Conservation (phyloP, 2,888 invertebrate species). For the Habrosyne pyritoides region DNA sequence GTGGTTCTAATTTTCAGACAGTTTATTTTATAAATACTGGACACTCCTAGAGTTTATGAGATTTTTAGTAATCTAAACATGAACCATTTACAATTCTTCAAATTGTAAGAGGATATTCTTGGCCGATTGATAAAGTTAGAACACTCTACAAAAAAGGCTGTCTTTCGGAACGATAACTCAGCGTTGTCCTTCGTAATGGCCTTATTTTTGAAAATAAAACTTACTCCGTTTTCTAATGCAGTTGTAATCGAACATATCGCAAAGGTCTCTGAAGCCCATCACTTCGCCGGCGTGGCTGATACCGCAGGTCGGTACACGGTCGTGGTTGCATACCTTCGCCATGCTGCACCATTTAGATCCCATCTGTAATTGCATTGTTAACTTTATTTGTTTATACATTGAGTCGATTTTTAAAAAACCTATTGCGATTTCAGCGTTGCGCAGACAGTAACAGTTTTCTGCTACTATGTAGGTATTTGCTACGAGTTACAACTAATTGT, state of each 20-base stretch:
- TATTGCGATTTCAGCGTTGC: background rate
- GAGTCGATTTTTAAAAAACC: background rate
- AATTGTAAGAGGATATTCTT: too few species aligned
- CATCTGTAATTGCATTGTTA: conserved; percentile 51
- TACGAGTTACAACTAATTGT: background rate
- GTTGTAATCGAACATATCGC: conserved; percentile 79
- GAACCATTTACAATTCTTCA: too few species aligned
- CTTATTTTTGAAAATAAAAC: conserved; percentile 27
- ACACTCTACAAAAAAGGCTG: too few species aligned
- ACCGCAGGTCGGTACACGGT: conserved; percentile 73
- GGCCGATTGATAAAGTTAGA: too few species aligned
- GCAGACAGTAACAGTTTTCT: background rate
- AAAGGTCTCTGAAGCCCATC: conserved; percentile 76
- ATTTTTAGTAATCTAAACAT: too few species aligned
- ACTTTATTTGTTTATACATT: background rate
- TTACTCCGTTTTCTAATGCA: conserved; percentile 73
- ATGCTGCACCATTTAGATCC: conserved; percentile 77
- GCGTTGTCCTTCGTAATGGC: too few species aligned
- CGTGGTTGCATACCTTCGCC: conserved; percentile 79
- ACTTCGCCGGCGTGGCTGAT: conserved; percentile 74
- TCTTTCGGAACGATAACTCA: too few species aligned
- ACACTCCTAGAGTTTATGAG: too few species aligned
- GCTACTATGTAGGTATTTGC: background rate
- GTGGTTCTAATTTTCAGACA: too few species aligned
- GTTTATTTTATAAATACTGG: too few species aligned